Conservation (phyloP, 2,888 invertebrate genomes). For the Lacanobia wlatinum region DNA sequence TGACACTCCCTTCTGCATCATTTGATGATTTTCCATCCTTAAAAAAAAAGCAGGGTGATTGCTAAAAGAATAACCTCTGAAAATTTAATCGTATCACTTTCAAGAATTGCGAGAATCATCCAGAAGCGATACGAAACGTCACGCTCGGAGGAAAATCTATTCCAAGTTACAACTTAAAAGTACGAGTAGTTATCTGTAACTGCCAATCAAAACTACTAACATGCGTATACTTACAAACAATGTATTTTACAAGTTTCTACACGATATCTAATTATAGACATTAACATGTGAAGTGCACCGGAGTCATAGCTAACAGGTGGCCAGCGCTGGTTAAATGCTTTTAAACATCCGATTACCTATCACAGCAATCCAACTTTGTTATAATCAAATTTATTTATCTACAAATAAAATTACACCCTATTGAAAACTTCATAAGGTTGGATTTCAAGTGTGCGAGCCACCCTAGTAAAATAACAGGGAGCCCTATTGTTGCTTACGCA, state of each 20-base stretch:
- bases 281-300: slow-evolving; percentile 65
- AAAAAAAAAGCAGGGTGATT: no score
- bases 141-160: background rate
- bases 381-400: slow-evolving; percentile 75
- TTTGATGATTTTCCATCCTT: no score
- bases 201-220: slow-evolving; percentile 9
- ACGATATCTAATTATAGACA: slow-evolving; percentile 42
- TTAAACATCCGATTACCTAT: slow-evolving; percentile 84
- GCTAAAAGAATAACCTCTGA: no score
- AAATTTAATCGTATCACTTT: no score
- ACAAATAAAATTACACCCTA: slow-evolving; percentile 68
- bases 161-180: background rate
- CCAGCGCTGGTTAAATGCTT: slow-evolving; percentile 77
- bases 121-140: background rate
- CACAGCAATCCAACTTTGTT: slow-evolving; percentile 82
- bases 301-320: slow-evolving; percentile 80
- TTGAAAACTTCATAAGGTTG: slow-evolving; percentile 44
- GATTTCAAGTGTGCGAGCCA: slow-evolving; percentile 63
- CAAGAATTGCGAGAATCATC: no score
- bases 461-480: slow-evolving; percentile 84
- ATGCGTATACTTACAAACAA: slow-evolving; percentile 3
- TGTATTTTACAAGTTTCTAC: slow-evolving; percentile 41
- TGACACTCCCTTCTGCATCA: no score
- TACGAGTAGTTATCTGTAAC: background rate
- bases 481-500: slow-evolving; percentile 88